A percentile compares a stretch with the other conserved stretches of the same genome.
These are phyloP conservation scores for Leptinotarsa peninsularis DNA, from an alignment of 2,888 invertebrate genomes.

Conservation along the genomic window DNA sequence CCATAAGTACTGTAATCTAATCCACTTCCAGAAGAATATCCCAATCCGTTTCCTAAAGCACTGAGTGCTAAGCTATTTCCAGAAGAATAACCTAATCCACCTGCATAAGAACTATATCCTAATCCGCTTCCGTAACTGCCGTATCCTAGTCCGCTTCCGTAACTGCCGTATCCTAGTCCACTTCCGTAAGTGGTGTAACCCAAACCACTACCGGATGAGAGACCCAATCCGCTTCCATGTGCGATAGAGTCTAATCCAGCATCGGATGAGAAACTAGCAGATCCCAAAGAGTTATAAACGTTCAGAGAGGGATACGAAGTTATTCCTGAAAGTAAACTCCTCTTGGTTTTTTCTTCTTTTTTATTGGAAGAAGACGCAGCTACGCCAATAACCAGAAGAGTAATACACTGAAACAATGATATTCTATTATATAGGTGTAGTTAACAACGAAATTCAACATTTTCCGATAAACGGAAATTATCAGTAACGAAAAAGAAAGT, in stretches of 20 bases:
- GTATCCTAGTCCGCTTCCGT: conserved; percentile 17
- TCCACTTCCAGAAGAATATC: conserved; percentile 5
- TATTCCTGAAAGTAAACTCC: conserved; percentile 31
- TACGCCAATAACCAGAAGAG: conserved; percentile 35
- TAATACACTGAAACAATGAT: conserved; percentile 39
- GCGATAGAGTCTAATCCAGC: conserved; percentile 18
- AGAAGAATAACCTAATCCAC: not conserved
- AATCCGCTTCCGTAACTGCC: conserved; percentile 5
- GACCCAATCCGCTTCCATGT: conserved; percentile 7
- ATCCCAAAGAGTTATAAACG: not conserved
- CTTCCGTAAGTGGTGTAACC: conserved; percentile 26
- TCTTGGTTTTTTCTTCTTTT: conserved; percentile 27
- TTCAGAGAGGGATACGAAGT: not conserved
- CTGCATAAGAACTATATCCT: not conserved
- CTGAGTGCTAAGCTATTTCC: no score
- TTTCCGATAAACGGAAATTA: no score
- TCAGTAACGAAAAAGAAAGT: not conserved
- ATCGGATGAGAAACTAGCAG: conserved; percentile 29
- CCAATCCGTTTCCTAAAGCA: no score
- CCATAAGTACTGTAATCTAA: not conserved
- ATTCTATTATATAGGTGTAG: not conserved
- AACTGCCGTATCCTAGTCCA: not conserved
- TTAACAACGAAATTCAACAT: not conserved
- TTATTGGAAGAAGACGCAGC: conserved; percentile 26
- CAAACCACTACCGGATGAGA: not conserved